A percentile compares a stretch with the other conserved stretches of the same genome.
Evolutionary conservation across 1,140 invertebrate genomes (phyloP).

Genomic region (Ericerus pela): DNA sequence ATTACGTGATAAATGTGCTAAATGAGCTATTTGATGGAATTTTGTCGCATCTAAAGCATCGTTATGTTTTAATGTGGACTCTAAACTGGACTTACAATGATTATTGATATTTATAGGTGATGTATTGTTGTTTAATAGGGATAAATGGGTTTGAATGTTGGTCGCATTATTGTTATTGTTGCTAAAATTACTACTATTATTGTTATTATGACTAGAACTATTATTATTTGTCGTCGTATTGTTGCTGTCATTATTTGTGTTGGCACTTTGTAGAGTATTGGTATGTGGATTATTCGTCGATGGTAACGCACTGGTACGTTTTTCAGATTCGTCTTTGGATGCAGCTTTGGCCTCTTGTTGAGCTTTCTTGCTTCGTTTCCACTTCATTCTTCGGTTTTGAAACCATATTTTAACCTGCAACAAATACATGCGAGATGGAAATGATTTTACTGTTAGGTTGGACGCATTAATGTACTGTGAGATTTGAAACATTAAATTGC

Average conservation of each 20-base stretch:
- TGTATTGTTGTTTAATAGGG: no score
- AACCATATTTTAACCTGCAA: slow-evolving; percentile 97
- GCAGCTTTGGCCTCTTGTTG: slow-evolving; percentile 51
- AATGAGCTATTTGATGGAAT: slow-evolving; percentile 15
- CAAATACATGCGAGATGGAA: no score
- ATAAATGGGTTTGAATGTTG: neutral
- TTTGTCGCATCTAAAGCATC: neutral
- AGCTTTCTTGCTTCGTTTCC: slow-evolving; percentile 87
- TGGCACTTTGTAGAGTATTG: neutral
- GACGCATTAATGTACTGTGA: no score
- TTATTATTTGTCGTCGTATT: neutral
- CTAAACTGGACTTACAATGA: neutral
- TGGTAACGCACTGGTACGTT: neutral
- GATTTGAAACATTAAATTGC: no score
- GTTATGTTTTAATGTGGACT: neutral
- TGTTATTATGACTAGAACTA: neutral
- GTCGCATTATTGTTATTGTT: slow-evolving; percentile 1
- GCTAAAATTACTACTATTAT: neutral
- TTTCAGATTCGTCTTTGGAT: slow-evolving; percentile 19
- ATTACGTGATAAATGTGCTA: slow-evolving; percentile 13
- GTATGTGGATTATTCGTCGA: neutral
- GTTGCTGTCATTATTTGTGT: neutral
- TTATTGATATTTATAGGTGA: no score
- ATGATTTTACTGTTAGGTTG: no score
- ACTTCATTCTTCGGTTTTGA: slow-evolving; percentile 89